Conservation (phyloP, 2,888 invertebrate genomes). For the Xiphydria camelus region DNA sequence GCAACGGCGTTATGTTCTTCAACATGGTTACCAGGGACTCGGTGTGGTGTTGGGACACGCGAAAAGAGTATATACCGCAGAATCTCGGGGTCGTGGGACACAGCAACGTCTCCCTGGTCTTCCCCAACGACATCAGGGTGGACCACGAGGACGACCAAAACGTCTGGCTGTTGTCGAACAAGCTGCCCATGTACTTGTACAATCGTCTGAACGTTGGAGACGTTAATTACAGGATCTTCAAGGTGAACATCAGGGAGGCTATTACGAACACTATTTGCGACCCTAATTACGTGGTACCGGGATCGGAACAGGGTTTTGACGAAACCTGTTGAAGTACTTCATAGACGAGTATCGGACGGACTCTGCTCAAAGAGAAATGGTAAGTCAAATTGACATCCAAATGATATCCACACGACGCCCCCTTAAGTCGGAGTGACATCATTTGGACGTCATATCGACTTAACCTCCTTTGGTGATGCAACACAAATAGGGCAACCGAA, state of each 20-base stretch:
- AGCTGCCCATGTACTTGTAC: conserved; percentile 74
- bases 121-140: conserved; percentile 80
- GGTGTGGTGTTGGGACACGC: conserved; percentile 80
- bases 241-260: conserved; percentile 67
- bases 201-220: conserved; percentile 66
- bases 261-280: conserved; percentile 73
- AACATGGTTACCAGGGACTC: conserved; percentile 77
- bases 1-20: conserved; percentile 75
- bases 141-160: conserved; percentile 71
- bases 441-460: too few relatives aligned
- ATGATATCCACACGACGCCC: too few relatives aligned
- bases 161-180: conserved; percentile 78
- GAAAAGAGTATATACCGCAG: conserved; percentile 67
- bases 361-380: too few relatives aligned
- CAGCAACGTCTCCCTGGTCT: conserved; percentile 68
- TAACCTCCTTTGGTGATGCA: too few relatives aligned
- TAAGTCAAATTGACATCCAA: too few relatives aligned
- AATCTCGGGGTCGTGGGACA: conserved; percentile 68
- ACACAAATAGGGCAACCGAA: too few relatives aligned
- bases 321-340: conserved; percentile 37
- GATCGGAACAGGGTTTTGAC: conserved; percentile 39
- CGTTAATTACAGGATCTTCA: conserved; percentile 75
- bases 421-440: too few relatives aligned
- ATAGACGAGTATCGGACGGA: too few relatives aligned
- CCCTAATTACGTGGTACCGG: conserved; percentile 58